These are phyloP conservation scores for Labrus mixtus DNA, from an alignment of 2,113 vertebrate species.

Conservation along the genomic window DNA sequence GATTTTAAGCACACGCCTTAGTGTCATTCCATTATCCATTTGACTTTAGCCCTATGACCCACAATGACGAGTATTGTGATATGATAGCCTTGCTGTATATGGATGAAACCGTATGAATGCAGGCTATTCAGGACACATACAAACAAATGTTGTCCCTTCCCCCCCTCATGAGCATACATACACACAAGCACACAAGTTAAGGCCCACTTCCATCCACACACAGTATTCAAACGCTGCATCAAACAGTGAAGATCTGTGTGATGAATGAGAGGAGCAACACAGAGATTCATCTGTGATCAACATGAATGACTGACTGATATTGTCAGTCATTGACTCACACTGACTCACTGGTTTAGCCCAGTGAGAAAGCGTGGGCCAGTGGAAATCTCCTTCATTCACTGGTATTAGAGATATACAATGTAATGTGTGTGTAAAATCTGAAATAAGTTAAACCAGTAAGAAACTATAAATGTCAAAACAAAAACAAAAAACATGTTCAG, in stretches of 20 bases:
- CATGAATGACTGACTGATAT: slow-evolving; percentile 37
- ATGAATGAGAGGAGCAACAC: slow-evolving; percentile 45
- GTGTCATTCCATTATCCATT: slow-evolving; percentile 30
- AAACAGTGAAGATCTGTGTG: slow-evolving; percentile 53
- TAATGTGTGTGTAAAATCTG: background rate
- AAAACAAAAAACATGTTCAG: background rate
- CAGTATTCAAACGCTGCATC: slow-evolving; percentile 38
- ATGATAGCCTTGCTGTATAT: slow-evolving; percentile 44
- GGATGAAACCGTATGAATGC: slow-evolving; percentile 42
- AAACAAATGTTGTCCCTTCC: slow-evolving; percentile 8
- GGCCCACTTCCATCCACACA: slow-evolving; percentile 19
- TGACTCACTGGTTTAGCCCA: slow-evolving; percentile 24
- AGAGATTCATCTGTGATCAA: slow-evolving; percentile 47
- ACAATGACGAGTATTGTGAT: slow-evolving; percentile 65
- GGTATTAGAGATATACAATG: background rate
- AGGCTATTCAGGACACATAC: slow-evolving; percentile 37
- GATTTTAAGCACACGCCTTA: slow-evolving; percentile 8
- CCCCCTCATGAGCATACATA: slow-evolving; percentile 31
- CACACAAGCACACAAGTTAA: slow-evolving; percentile 10
- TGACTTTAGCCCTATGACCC: slow-evolving; percentile 59
- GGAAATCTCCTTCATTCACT: slow-evolving; percentile 26
- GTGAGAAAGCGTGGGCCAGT: background rate
- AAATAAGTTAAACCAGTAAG: background rate
- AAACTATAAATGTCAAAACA: background rate
- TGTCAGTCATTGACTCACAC: slow-evolving; percentile 52